Percentiles rank a stretch among this genome's conserved stretches.
phyloP scores from a whole-genome alignment of 2,888 invertebrate genomes.

The Cephus pulcher region DNA sequence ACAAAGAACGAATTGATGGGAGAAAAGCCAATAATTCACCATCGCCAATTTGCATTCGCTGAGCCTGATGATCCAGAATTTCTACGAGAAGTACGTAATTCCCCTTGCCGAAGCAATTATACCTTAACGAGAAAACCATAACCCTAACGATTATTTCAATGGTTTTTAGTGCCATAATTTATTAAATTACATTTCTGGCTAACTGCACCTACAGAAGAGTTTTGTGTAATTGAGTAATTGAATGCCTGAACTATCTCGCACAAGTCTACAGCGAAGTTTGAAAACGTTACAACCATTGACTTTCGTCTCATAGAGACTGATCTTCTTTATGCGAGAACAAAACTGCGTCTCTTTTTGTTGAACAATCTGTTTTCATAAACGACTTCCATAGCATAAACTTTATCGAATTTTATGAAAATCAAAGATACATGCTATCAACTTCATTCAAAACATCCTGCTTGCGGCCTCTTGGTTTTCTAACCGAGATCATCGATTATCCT shows the following conservation, averaged over 20 bases:
- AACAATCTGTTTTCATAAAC: neutral
- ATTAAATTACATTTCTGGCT: constrained; percentile 1
- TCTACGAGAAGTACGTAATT: neutral
- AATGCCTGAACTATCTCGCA: neutral
- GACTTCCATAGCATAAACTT: too few relatives aligned
- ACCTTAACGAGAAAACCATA: neutral
- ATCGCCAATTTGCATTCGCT: neutral
- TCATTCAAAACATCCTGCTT: neutral
- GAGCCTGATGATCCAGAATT: neutral
- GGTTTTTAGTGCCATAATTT: constrained; percentile 1
- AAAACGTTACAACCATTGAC: too few relatives aligned
- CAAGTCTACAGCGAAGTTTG: neutral
- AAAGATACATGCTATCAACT: neutral
- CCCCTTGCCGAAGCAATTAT: neutral
- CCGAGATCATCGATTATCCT: neutral
- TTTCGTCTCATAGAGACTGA: too few relatives aligned
- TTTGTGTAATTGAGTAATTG: neutral
- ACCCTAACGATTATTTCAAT: neutral
- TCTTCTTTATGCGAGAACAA: too few relatives aligned
- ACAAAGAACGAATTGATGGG: neutral
- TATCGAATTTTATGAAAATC: neutral
- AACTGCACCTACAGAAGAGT: neutral
- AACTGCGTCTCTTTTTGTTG: too few relatives aligned
- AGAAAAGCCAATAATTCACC: neutral
- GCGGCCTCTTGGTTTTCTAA: neutral